Base-by-base conservation (phyloP, 2,797 vertebrate species). In the Strix occidentalis region DNA sequence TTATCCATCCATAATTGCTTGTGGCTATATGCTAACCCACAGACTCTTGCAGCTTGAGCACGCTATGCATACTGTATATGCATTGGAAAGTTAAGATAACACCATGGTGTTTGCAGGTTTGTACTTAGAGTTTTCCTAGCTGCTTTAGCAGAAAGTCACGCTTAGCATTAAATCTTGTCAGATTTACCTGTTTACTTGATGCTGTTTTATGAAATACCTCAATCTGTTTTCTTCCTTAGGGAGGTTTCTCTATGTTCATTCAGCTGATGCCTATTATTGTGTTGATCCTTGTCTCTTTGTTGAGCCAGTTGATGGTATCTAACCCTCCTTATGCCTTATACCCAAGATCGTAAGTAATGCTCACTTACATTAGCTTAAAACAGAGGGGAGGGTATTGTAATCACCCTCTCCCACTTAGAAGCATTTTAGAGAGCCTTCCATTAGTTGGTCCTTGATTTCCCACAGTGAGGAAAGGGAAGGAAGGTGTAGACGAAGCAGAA, bases 171-270 rank as follows among this genome's bases (percentile, higher is more conserved):
- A 61, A 51, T 79, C 21, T 71, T 86, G 84, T 71, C 61, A 89
- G 43, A 84, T 68, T 33, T 70, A 48, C 43, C 29, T 66, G 21
- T 66, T 87, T 74, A 28, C 53, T 41, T 56, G 56, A 41, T 90
- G 33, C 41, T 39, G 1, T 33, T 76, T 74, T 84, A 51, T 66
- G 28, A 91, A 83, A 78, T 68, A 54, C 13, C 31, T 63, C 35
- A 76, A 80, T 95, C 33, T 93, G 41, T 96, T 81, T 90, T 95
- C 84, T 75, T 95, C 92, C 95, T 54, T 77, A 99, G 99, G 99
- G 99, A 84, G 99, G 99, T n/a, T 99, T 99, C 98, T 99, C 99
- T 69, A 99, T 99, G 98, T 99, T 99, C 90, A 99, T 99, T 96
- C 99, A 99, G 97, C 97, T 99, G 97, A 99, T 99, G 99, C 99